Base-by-base conservation (phyloP, 2,888 invertebrate species). In the Autographa gamma region DNA sequence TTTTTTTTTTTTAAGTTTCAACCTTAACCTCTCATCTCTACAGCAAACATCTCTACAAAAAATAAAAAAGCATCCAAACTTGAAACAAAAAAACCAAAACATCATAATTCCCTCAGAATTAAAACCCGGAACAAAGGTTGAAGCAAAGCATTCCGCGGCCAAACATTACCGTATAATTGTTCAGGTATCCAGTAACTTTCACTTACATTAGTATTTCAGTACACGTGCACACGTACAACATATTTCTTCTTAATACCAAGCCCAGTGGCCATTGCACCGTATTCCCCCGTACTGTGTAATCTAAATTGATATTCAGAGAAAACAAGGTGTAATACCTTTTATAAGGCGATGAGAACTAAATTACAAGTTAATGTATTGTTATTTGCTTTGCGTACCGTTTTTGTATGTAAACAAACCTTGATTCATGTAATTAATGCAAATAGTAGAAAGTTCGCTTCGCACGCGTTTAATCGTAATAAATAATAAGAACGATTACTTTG, bases 181-280 rank as follows among this genome's bases (percentile, higher is more conserved):
- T 32, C 65, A 72, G 79, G 76, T 73, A 77, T 59, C 73, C 84
- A 73, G 77, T 87, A 87, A 87, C 87, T 88, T 88, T 88, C 84
- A 85, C 87, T 86, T 83, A 82, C 76, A 71, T 82, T 85, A 82
- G 81, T 83, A 76, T 87, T 85, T 85, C 86, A 73, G 75, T 76
- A 81, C 88, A 88, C 88, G 88, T 86, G 86, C 85, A 80, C 88
- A 88, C 90, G 90, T 90, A 85, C 71, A 73, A 86, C 88, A 90
- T 91, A 92, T 91, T 89, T 91, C 89, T 91, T 89, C 86, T 81
- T 91, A 90, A 91, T 90, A 88, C 90, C 73, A 76, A 82, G 78
- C 75, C 83, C 80, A 76, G 76, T 74, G 86, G 82, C 86, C 88
- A 87, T 88, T 86, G 84, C 82, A 80, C 66, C 82, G 81, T 81